Conservation (phyloP, 2,797 vertebrate genomes). For the Intellagama lesueurii region DNA sequence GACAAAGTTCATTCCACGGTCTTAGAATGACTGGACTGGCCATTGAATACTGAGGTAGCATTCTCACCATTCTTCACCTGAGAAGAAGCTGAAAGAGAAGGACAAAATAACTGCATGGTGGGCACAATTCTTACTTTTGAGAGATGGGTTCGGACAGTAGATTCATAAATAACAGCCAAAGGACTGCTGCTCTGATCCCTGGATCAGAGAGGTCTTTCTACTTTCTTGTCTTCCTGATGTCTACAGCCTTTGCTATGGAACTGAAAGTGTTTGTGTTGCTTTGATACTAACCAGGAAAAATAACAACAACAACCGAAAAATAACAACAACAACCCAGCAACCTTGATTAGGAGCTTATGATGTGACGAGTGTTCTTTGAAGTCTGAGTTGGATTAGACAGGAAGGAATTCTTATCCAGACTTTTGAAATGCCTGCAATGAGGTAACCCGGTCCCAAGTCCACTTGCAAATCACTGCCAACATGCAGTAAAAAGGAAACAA, state of each 20-base stretch:
- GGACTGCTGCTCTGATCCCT: too few species aligned
- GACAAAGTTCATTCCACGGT: too few species aligned
- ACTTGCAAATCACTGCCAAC: not conserved
- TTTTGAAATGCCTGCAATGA: not conserved
- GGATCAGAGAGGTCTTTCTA: not conserved
- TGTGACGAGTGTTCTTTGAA: not conserved
- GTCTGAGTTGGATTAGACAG: not conserved
- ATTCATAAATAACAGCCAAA: too few species aligned
- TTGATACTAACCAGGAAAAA: not conserved
- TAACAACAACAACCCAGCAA: not conserved
- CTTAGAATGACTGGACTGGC: too few species aligned
- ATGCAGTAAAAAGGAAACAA: not conserved
- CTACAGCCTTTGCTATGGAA: not conserved
- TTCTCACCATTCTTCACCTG: too few species aligned
- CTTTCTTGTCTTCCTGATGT: too few species aligned
- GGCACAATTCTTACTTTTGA: too few species aligned
- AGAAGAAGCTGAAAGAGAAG: too few species aligned
- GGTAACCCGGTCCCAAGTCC: not conserved
- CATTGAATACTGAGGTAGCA: too few species aligned
- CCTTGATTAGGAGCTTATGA: not conserved
- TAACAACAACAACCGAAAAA: not conserved
- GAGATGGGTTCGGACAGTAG: too few species aligned
- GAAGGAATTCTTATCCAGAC: slow-evolving; percentile 9
- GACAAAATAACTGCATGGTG: too few species aligned
- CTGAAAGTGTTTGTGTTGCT: not conserved